These are phyloP conservation scores for Thalassoma bifasciatum DNA, from an alignment of 2,113 vertebrate genomes.

Conservation along the genomic window DNA sequence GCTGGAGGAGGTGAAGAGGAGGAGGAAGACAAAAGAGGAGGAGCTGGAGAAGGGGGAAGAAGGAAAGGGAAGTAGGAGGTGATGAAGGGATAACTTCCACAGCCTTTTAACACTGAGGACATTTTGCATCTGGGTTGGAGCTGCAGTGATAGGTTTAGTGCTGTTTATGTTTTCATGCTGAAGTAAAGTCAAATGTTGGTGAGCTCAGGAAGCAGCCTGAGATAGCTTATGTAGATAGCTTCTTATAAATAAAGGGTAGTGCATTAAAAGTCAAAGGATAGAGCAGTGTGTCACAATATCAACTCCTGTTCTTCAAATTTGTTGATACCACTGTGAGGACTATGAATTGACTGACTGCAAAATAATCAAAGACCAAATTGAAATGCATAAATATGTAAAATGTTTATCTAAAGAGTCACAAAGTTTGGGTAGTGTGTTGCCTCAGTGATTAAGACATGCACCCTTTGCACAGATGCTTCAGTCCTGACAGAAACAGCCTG, in stretches of 20 bases:
- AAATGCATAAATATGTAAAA: no score
- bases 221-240: background rate
- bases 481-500: no score
- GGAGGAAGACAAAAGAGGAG: background rate
- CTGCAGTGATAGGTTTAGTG: background rate
- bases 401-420: no score
- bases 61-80: constrained; percentile 10
- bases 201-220: background rate
- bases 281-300: background rate
- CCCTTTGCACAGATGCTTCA: no score
- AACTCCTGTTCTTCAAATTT: background rate
- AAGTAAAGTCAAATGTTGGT: constrained; percentile 9
- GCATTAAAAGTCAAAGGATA: background rate
- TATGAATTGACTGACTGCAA: no score
- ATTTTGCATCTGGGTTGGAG: constrained; percentile 11
- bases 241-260: background rate
- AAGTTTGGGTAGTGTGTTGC: no score
- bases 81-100: constrained; percentile 6
- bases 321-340: background rate
- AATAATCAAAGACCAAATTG: no score
- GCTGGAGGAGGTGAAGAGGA: background rate
- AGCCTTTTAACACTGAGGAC: background rate
- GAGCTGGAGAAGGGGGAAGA: constrained; percentile 8
- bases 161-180: background rate
- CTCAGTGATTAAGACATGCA: no score